These are phyloP conservation scores for Setipinna tenuifilis DNA, from an alignment of 2,797 vertebrate genomes.

Conservation along the genomic window DNA sequence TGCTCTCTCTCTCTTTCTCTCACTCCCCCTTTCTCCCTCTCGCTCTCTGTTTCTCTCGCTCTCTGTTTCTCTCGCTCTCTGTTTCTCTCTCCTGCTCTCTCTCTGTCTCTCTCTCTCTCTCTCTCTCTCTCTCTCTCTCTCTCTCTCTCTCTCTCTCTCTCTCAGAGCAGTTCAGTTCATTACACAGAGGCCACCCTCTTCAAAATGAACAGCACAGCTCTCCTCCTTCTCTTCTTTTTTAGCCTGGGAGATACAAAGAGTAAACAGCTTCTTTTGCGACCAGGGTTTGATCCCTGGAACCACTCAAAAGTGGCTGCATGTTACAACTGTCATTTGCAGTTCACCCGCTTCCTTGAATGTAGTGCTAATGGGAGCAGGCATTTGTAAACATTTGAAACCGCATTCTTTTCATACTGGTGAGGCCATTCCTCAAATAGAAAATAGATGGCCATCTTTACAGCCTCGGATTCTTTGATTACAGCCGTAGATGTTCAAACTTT, in stretches of 20 bases:
- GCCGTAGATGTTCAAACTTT: neutral
- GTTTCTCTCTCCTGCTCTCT: neutral
- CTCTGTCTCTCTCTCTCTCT: slow-evolving; percentile 20
- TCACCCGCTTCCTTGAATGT: neutral
- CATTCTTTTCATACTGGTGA: neutral
- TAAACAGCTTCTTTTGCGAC: neutral
- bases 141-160: slow-evolving; percentile 13
- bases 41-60: slow-evolving; percentile 1
- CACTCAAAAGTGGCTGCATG: neutral
- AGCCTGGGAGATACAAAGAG: neutral
- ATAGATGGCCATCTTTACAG: neutral
- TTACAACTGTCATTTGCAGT: neutral
- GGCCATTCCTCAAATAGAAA: neutral
- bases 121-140: neutral
- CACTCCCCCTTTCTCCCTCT: neutral
- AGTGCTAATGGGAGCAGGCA: neutral
- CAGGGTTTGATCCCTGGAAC: slow-evolving; percentile 2
- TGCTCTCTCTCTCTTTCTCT: slow-evolving; percentile 6
- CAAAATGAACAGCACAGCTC: neutral
- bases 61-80: slow-evolving; percentile 21
- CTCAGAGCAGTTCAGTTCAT: neutral
- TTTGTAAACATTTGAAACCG: neutral
- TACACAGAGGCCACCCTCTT: slow-evolving; percentile 17
- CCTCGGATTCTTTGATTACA: neutral
- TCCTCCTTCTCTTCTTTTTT: neutral